Base-by-base conservation (phyloP, 2,113 vertebrate genomes). In the Chamaea fasciata region DNA sequence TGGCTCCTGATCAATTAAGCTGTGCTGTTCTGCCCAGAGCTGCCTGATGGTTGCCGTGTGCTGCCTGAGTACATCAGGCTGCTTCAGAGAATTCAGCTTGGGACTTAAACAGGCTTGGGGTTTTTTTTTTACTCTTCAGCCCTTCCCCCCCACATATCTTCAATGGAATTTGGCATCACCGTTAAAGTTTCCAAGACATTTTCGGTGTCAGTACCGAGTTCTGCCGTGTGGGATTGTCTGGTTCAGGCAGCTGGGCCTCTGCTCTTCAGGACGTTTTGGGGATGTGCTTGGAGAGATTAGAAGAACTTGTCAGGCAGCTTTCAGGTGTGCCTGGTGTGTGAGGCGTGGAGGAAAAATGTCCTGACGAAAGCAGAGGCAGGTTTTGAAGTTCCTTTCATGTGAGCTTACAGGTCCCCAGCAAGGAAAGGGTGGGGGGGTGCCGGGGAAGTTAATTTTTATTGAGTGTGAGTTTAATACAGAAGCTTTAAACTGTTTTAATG, bases 361-460 rank as follows among this genome's bases (percentile, higher is more conserved):
- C 85, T 88, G 93, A 96, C 93, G 86, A 88, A 97, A 91, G 88
- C 90, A 70, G 55, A 92, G 95, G 67, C 68, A 27, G 68, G 37
- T 95, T 92, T 95, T 94, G 95, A 95, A 94, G 92, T 92, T 87
- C 83, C 92, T 96, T 93, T 96, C 59, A 90, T 96, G 92, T 96
- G 27, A 94, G 71, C 47, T 88, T 53, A 10, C 19, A 67, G 90
- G 64, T 83, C 59, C 47, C 12, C 37, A 88, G 93, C 63, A 74
- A 74, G 90, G 82, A 70, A 37, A 18, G 81, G 93, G 70, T 70
- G 93, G 67, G 77, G 50, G 74, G 71, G 46, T 92, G 79, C 64
- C 70, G 71, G 70, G 44, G 28, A 63, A 65, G 76, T 70, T 95
- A 85, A 83, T 92, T 96, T 83, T 87, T 88, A 59, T 50, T 44